A percentile compares a stretch with the other conserved stretches of the same genome.
phyloP scores from a whole-genome alignment of 2,888 invertebrate species.

The Tetheella fluctuosa region DNA sequence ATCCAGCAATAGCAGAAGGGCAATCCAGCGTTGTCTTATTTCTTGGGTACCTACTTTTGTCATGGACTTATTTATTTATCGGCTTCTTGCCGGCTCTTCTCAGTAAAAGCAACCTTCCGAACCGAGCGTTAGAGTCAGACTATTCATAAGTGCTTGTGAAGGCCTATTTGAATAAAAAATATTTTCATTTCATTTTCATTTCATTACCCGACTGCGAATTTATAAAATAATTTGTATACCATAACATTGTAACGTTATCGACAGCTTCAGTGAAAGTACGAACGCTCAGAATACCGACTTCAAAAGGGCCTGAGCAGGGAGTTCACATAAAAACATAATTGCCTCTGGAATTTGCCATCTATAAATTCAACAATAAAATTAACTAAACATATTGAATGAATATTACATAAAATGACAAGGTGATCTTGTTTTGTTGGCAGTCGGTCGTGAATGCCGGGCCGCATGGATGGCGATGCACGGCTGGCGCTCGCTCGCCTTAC shows the following conservation, averaged over 20 bases:
- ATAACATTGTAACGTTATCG: no score
- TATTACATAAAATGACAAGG: slow-evolving; percentile 32
- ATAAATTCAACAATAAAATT: slow-evolving; percentile 14
- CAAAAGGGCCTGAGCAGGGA: background rate
- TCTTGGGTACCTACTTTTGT: background rate
- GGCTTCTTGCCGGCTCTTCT: no score
- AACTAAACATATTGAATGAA: slow-evolving; percentile 9
- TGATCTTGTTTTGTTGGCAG: slow-evolving; percentile 51
- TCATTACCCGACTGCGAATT: no score
- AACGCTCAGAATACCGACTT: background rate
- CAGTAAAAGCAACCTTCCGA: no score
- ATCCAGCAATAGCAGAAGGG: no score
- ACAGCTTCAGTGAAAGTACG: background rate
- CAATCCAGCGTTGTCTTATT: background rate
- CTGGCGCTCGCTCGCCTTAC: slow-evolving; percentile 75
- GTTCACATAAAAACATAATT: background rate
- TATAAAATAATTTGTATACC: no score
- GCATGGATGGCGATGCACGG: slow-evolving; percentile 82
- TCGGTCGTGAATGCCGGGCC: slow-evolving; percentile 76
- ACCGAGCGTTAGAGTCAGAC: no score
- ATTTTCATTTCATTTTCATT: no score
- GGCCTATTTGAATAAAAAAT: no score
- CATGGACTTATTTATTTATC: background rate
- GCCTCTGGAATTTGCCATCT: background rate
- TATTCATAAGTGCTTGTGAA: no score